phyloP scores from a whole-genome alignment of 2,797 vertebrate genomes.

The Lithobates sylvaticus region DNA sequence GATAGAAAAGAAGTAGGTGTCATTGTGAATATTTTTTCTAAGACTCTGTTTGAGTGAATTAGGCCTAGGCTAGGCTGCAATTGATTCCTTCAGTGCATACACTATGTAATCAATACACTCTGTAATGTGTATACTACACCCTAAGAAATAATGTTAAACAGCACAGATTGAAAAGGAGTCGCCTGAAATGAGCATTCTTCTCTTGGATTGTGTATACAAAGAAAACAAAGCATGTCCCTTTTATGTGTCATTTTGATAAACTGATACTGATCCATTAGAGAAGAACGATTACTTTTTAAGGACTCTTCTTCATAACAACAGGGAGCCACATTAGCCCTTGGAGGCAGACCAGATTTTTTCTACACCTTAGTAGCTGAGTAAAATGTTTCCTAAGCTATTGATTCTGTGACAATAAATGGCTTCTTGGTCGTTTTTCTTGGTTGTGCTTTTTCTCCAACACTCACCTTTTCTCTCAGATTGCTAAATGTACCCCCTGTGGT shows the following conservation, averaged over 20 bases:
- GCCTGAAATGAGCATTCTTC: background rate
- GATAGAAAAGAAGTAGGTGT: no score
- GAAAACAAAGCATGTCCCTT: background rate
- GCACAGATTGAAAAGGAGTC: background rate
- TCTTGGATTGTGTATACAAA: background rate
- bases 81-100: no score
- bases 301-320: slow-evolving; percentile 24
- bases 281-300: slow-evolving; percentile 46
- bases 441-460: slow-evolving; percentile 7
- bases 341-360: slow-evolving; percentile 35
- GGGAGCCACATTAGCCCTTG: slow-evolving; percentile 43
- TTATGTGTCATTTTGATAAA: slow-evolving; percentile 44
- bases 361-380: slow-evolving; percentile 17
- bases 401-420: slow-evolving; percentile 44
- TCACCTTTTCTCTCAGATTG: slow-evolving; percentile 19
- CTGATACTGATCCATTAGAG: slow-evolving; percentile 39
- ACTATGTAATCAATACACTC: no score
- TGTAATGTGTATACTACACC: no score
- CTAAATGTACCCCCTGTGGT: slow-evolving; percentile 29
- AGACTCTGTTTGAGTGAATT: no score
- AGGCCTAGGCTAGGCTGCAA: no score
- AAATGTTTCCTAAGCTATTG: slow-evolving; percentile 46
- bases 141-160: background rate
- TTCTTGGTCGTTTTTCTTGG: slow-evolving; percentile 32
- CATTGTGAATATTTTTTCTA: no score